Base-by-base conservation (phyloP, 2,888 invertebrate species). In the Polydrusus pterygomalis region DNA sequence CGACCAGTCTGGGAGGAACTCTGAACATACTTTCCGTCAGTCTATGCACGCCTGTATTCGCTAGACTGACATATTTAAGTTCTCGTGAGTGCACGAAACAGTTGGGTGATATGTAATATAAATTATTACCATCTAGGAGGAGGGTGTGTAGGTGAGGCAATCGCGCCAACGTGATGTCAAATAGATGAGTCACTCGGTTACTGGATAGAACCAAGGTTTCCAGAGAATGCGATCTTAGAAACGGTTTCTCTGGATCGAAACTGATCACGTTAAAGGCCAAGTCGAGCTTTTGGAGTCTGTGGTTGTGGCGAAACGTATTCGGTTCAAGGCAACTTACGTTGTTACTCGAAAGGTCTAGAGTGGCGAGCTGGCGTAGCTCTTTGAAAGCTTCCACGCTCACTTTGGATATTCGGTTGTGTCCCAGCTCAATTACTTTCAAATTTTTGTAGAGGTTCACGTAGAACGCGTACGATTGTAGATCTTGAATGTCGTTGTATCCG, bases 321-420 rank as follows among this genome's bases (percentile, higher is more conserved):
- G 84, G 79, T 60, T 86, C 85, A 34, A 87, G 65, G 0, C 77
- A 56, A 25, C 81, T 83, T 30, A 87, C 79, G 40, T 85, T 82
- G 75, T 87, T 87, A 49, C 83, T 84, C 1, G 87, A 86, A 25
- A 87, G 72, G 77, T 87, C 86, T 18, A 87, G 77, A 2, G 78
- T 80, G 69, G 79, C 81, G 40, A 87, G 73, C 38, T 83, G 82
- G 49, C 79, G 81, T 62, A 86, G 71, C 6, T 85, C 86, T 72
- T 81, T 82, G 78, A 87, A 87, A 0, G 87, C 86, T 30, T 78
- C 78, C 15, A 79, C 74, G 65, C 83, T 83, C 62, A 87, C 80
- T 34, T 80, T 79, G 34, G 75, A 77, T 64, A 87, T 85, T 70
- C 79, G 80, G 79, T 87, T 87, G 71, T 86, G 85, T 25, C 82